Evolutionary conservation across 2,797 vertebrate species (phyloP), one percentile per base, ranked within the genome.

Genomic region (Phylloscopus collybita): DNA sequence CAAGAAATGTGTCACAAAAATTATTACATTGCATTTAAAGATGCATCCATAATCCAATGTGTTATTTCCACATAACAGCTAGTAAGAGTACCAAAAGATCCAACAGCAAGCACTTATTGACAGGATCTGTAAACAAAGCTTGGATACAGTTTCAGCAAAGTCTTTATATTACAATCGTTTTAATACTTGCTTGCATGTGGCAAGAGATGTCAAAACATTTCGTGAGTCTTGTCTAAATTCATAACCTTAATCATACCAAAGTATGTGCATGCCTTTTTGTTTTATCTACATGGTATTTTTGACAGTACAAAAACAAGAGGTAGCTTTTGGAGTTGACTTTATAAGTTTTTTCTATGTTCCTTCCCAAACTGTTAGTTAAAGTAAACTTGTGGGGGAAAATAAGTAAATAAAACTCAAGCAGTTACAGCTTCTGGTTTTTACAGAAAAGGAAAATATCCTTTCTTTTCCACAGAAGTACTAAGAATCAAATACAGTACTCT

Each of bases 141-240:
- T 51, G 19, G 27, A 26, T 54, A 86, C 10, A 80, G n/a, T 66
- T 81, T 62, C 10, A 30, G 13, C 7, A 34, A 91, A 60, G 14
- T 9, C 80, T 80, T 93, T 51, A 50, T 15, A 69, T 56, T 51
- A 95, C 66, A 36, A 67, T 34, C 10, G 20, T 80, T 94, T 66
- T 34, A 75, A 40, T 30, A 79, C 29, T 50, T 74, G 57, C 29
- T 42, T 36, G 34, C 30, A 69, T 15, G 26, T 56, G 32, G 73
- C 40, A 90, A 70, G 17, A 86, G 5, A 80, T 18, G 15, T 36
- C 47, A 83, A 80, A 76, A 36, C 18, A 89, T 88, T 94, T 88
- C 79, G 80, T 83, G 75, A 96, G 82, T 91, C 91, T 89, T 92
- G 85, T 85, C 17, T 89, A 42, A 94, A 86, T 4, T 75, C 16